Percentiles rank a stretch among this genome's conserved stretches.
These are phyloP conservation scores for Falco cherrug DNA, from an alignment of 2,797 vertebrate genomes.

Conservation along the genomic window DNA sequence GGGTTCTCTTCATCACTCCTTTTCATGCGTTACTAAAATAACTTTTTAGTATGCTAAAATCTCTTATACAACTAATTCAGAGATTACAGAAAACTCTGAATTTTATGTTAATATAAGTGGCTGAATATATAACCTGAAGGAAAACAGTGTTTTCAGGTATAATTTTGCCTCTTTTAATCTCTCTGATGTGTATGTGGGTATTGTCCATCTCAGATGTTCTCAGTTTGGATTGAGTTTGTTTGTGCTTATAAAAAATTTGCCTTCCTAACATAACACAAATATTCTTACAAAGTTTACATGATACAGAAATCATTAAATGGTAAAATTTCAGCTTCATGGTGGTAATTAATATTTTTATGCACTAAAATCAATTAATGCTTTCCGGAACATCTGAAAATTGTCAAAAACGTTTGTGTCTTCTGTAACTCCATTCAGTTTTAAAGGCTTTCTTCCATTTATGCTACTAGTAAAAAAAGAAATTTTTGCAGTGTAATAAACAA, in stretches of 20 bases:
- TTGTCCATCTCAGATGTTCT: background rate
- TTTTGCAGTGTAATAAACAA: conserved; percentile 2
- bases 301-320: background rate
- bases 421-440: background rate
- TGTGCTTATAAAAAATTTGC: background rate
- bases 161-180: background rate
- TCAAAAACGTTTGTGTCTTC: background rate
- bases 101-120: background rate
- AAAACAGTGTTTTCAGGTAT: background rate
- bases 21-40: background rate
- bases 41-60: background rate
- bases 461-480: background rate
- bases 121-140: background rate
- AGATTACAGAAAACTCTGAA: background rate
- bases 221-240: background rate
- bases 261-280: background rate
- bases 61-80: background rate
- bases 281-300: background rate
- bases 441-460: background rate
- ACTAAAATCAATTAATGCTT: background rate
- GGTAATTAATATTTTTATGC: background rate
- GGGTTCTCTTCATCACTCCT: background rate
- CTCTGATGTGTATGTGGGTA: background rate
- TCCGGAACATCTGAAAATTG: background rate
- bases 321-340: background rate